A percentile compares a stretch with the other conserved stretches of the same genome.
Conservation (phyloP, 1,140 invertebrate species). For the Drosophila busckii region DNA sequence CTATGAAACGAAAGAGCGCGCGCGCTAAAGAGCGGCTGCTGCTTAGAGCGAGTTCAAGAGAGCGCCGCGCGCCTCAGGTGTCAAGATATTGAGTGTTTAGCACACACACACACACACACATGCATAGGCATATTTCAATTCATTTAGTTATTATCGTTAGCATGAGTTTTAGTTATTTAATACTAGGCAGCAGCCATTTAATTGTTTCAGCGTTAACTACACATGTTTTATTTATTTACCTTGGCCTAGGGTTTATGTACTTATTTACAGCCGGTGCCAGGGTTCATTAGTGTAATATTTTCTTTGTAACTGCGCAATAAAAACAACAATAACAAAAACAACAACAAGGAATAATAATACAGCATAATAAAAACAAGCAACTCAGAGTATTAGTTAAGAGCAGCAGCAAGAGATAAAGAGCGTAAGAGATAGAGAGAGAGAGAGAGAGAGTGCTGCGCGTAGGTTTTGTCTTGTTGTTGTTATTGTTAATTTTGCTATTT, state of each 20-base stretch:
- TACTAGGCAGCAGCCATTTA: conserved; percentile 40
- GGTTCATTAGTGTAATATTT: conserved; percentile 39
- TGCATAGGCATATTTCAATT: conserved; percentile 21
- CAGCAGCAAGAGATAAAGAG: neutral
- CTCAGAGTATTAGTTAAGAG: conserved; percentile 40
- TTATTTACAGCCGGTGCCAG: conserved; percentile 47
- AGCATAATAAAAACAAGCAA: conserved; percentile 63
- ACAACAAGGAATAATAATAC: conserved; percentile 51
- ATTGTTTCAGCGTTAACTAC: conserved; percentile 47
- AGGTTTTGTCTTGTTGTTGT: conserved; percentile 4
- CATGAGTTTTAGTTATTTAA: conserved; percentile 25
- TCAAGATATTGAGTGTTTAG: too few species aligned
- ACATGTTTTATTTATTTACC: conserved; percentile 6
- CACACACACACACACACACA: too few species aligned
- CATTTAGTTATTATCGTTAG: conserved; percentile 10
- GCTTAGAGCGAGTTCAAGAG: too few species aligned
- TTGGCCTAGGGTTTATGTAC: too few species aligned
- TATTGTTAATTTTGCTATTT: conserved; percentile 18
- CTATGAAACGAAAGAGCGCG: too few species aligned
- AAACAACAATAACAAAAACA: conserved; percentile 50
- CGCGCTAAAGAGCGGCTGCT: too few species aligned
- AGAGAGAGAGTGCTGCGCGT: neutral
- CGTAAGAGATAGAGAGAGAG: neutral
- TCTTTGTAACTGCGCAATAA: conserved; percentile 71
- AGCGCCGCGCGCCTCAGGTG: too few species aligned